phyloP scores from a whole-genome alignment of 2,888 invertebrate species.

The Stenichneumon culpator region DNA sequence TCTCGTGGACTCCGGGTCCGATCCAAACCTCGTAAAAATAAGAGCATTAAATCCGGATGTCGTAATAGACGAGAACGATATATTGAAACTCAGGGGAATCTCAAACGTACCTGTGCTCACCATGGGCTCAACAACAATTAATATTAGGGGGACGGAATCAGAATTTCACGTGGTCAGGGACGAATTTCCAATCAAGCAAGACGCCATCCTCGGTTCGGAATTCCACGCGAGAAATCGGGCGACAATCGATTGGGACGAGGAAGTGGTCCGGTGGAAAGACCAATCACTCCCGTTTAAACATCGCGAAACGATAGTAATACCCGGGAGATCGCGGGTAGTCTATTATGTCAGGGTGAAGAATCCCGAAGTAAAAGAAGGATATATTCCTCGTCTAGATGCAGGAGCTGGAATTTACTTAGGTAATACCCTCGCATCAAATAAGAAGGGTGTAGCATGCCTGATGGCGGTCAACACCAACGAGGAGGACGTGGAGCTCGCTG shows the following conservation, averaged over 20 bases:
- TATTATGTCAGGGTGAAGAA: slow-evolving; percentile 27
- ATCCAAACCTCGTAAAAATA: slow-evolving; percentile 4
- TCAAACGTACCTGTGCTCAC: slow-evolving; percentile 2
- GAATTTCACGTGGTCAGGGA: slow-evolving; percentile 9
- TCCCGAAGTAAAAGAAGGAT: slow-evolving; percentile 33
- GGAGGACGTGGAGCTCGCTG: too few species aligned
- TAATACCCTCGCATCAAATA: slow-evolving; percentile 17
- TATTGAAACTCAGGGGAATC: slow-evolving; percentile 11
- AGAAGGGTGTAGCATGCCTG: slow-evolving; percentile 38
- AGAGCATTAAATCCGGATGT: not conserved
- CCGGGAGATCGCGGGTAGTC: not conserved
- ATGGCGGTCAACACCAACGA: slow-evolving; percentile 39
- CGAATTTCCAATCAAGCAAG: too few species aligned
- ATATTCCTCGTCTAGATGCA: slow-evolving; percentile 38
- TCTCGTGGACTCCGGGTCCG: slow-evolving; percentile 34
- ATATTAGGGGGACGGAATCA: slow-evolving; percentile 11
- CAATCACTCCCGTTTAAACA: slow-evolving; percentile 23
- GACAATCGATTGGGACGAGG: too few species aligned
- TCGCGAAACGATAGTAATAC: slow-evolving; percentile 2
- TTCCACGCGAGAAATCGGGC: too few species aligned
- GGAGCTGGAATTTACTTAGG: slow-evolving; percentile 30
- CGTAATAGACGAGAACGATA: not conserved
- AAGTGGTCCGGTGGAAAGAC: too few species aligned
- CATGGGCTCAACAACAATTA: not conserved
- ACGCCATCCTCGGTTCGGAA: too few species aligned